These are phyloP conservation scores for Microcaecilia unicolor DNA, from an alignment of 2,797 vertebrate species.

Conservation along the genomic window DNA sequence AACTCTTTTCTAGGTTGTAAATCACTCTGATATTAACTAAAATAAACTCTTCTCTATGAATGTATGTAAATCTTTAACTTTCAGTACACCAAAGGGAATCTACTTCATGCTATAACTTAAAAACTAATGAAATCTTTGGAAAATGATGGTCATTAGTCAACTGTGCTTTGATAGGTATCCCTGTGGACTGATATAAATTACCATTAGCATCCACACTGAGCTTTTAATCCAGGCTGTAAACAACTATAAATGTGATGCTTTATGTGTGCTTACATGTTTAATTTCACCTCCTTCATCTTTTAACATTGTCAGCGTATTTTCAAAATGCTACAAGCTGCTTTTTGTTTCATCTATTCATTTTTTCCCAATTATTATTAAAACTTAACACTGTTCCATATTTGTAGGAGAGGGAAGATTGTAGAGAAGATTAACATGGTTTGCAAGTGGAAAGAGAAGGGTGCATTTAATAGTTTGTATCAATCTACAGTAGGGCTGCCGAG, in stretches of 20 bases:
- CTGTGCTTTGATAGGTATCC: constrained; percentile 34
- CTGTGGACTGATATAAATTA: constrained; percentile 41
- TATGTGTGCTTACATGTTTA: constrained; percentile 14
- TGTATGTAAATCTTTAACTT: constrained; percentile 44
- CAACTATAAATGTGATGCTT: constrained; percentile 43
- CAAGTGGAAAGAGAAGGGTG: too few species aligned
- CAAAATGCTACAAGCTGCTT: too few species aligned
- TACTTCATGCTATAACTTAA: constrained; percentile 43
- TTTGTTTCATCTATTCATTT: too few species aligned
- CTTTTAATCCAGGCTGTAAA: constrained; percentile 37
- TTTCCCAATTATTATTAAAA: too few species aligned
- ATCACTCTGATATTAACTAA: constrained; percentile 38
- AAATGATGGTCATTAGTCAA: constrained; percentile 52
- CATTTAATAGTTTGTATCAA: too few species aligned
- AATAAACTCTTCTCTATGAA: constrained; percentile 25
- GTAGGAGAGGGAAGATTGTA: too few species aligned
- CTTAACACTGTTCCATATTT: too few species aligned
- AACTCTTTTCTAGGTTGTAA: too few species aligned
- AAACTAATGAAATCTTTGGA: constrained; percentile 55
- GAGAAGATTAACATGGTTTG: too few species aligned
- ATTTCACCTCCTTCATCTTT: constrained; percentile 18
- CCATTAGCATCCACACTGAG: constrained; percentile 30
- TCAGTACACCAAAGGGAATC: constrained; percentile 30
- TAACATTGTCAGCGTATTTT: constrained; percentile 8
- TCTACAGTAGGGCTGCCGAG: too few species aligned